Evolutionary conservation across 2,797 vertebrate species (phyloP), one percentile per base, ranked within the genome.

Genomic region (Micrastur ruficollis): DNA sequence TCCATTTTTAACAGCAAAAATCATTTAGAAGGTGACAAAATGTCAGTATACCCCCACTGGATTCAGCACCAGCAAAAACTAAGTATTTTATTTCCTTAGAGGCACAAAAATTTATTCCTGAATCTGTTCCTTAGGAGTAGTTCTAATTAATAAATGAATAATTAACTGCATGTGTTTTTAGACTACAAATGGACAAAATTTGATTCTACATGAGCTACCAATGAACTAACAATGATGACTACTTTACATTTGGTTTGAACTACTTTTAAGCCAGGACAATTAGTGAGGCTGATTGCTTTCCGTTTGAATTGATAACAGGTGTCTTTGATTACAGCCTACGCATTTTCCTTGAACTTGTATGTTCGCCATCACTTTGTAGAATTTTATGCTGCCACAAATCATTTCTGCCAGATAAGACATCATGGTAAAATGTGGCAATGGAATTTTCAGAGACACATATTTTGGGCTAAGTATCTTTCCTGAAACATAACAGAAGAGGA

Each of bases 121-220:
- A 94, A 94, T 89, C 9, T 20, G 2, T 93, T 95, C 32, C 19
- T 86, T 84, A 84, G 36, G n/a, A 86, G 52, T 71, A 85, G 50
- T 61, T 86, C 63, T 94, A 96, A 95, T 95, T 92, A 95, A 92
- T 88, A 76, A 90, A 90, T 95, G 34, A 95, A 95, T 81, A 81
- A 97, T 92, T 95, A 86, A 92, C 67, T 85, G 8, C 3, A 6
- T 68, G 14, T 71, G 32, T 12, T 63, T 95, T 95, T 91, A 92
- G 76, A 61, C 44, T 84, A 78, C 20, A 72, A 86, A 90, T 63
- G 34, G 61, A 92, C 23, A 94, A 93, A 92, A 84, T 78, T 86
- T 29, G 86, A 11, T 81, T 93, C 63, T 81, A 15, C 29, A 5
- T 80, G 50, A 91, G 76, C 83, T 70, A 81, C 56, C 32, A 91